Evolutionary conservation across 2,113 vertebrate species (phyloP).

Genomic region (Lichenostomus cassidix): DNA sequence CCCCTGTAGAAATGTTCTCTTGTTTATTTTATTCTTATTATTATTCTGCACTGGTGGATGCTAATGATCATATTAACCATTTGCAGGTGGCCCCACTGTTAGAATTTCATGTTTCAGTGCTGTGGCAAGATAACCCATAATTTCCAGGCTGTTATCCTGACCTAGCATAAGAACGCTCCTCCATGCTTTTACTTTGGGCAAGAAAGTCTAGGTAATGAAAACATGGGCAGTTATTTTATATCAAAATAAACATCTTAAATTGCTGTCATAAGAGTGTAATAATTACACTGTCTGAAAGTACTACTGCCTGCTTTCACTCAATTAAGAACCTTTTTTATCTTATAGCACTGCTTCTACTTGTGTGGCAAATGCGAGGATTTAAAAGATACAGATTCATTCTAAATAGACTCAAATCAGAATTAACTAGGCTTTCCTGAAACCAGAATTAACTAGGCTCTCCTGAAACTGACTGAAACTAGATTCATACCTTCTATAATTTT

Average conservation of each 20-base stretch:
- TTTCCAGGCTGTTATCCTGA: neutral
- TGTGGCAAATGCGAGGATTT: neutral
- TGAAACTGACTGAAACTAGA: neutral
- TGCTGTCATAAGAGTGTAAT: neutral
- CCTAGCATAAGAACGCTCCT: neutral
- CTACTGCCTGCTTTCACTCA: neutral
- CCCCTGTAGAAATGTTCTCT: neutral
- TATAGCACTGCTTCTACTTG: neutral
- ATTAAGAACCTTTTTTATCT: neutral
- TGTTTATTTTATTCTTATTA: neutral
- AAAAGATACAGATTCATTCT: neutral
- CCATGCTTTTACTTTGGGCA: neutral
- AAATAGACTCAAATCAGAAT: neutral
- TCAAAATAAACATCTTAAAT: neutral
- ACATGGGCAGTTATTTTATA: neutral
- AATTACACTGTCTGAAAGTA: neutral
- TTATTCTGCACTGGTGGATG: neutral
- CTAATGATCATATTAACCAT: neutral
- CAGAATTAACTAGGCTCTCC: no score
- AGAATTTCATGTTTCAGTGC: neutral
- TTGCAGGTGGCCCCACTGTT: neutral
- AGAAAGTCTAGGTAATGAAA: neutral
- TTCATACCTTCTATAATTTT: neutral
- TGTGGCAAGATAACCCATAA: neutral
- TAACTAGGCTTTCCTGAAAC: neutral